These are phyloP conservation scores for Camponotus vicinus DNA, from an alignment of 1,140 invertebrate species.

Conservation along the genomic window DNA sequence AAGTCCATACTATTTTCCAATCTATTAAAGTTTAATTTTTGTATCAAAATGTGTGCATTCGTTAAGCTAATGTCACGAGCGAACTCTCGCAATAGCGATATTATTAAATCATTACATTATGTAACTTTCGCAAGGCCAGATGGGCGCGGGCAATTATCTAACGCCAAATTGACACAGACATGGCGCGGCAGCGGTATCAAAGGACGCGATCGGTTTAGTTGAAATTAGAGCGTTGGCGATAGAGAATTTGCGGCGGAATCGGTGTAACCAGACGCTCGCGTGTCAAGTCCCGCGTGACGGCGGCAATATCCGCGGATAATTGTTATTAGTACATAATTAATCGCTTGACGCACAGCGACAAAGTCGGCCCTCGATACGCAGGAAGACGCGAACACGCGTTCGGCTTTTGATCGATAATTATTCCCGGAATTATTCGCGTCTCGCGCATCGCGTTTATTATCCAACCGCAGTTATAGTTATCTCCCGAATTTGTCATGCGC, in stretches of 20 bases:
- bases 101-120: conserved; percentile 51
- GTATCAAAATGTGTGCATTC: neutral
- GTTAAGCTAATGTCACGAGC: neutral
- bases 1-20: conserved; percentile 2
- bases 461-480: conserved; percentile 65
- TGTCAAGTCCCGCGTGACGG: neutral
- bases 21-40: conserved; percentile 27
- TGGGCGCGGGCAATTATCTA: conserved; percentile 29
- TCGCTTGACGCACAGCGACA: conserved; percentile 22
- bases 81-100: conserved; percentile 15
- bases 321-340: conserved; percentile 67
- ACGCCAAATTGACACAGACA: conserved; percentile 49
- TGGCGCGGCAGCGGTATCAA: conserved; percentile 33
- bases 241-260: conserved; percentile 40
- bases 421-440: conserved; percentile 67
- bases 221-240: conserved; percentile 43
- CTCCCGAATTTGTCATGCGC: conserved; percentile 73
- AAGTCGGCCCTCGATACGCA: conserved; percentile 25
- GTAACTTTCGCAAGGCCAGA: conserved; percentile 43
- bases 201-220: conserved; percentile 51
- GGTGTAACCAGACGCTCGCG: conserved; percentile 31
- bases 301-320: conserved; percentile 53
- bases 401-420: conserved; percentile 65
- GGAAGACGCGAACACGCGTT: conserved; percentile 28
- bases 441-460: conserved; percentile 67